Percentiles rank a stretch among this genome's conserved stretches.
phyloP scores from a whole-genome alignment of 1,140 invertebrate genomes.

The Ladona fulva region DNA sequence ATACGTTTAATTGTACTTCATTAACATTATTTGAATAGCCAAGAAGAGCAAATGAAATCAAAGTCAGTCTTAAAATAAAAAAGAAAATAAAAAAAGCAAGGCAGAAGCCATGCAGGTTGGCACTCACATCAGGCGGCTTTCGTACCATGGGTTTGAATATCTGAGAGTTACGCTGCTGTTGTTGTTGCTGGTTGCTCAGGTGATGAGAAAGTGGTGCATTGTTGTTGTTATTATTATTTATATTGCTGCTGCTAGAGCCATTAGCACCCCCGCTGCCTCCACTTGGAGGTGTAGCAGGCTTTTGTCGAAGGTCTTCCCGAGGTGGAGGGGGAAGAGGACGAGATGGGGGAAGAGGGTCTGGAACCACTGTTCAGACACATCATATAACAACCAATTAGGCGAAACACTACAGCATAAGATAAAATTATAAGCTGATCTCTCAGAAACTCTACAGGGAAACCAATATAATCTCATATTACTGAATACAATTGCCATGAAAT shows the following conservation, averaged over 20 bases:
- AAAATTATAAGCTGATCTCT: no score
- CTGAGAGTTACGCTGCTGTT: conserved; percentile 66
- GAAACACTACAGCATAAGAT: no score
- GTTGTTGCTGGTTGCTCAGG: conserved; percentile 29
- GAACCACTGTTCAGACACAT: conserved; percentile 36
- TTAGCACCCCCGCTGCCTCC: conserved; percentile 34
- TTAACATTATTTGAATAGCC: no score
- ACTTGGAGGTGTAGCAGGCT: conserved; percentile 45
- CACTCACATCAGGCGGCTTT: conserved; percentile 7
- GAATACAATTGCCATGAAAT: no score
- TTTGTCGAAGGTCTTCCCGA: conserved; percentile 51
- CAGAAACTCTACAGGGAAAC: no score
- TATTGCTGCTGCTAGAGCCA: conserved; percentile 34
- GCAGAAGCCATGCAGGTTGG: not conserved
- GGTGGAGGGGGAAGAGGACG: conserved; percentile 82
- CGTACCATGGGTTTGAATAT: conserved; percentile 76
- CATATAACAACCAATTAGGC: not conserved
- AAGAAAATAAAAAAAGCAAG: conserved; percentile 17
- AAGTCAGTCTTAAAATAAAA: conserved; percentile 1
- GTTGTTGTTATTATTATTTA: conserved; percentile 32
- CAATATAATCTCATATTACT: no score
- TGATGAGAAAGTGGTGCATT: conserved; percentile 28
- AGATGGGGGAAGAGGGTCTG: conserved; percentile 53
- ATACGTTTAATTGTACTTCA: no score
- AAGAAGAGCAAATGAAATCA: not conserved